phyloP scores from a whole-genome alignment of 2,888 invertebrate species.

The Idaea biselata region DNA sequence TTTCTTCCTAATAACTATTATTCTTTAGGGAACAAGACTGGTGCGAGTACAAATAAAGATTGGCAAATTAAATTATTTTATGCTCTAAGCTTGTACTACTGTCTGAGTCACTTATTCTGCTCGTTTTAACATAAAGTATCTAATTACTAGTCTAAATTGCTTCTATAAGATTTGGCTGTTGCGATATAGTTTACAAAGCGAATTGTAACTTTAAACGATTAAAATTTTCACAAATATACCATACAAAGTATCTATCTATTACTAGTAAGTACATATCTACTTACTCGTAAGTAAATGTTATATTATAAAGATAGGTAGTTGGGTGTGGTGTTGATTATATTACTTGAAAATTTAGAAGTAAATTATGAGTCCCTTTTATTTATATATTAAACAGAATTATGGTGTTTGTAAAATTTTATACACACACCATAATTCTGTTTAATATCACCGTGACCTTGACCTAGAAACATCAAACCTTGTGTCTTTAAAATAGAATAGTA shows the following conservation, averaged over 20 bases:
- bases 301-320: too few relatives aligned
- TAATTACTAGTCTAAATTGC: neutral
- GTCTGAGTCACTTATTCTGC: too few relatives aligned
- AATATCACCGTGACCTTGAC: conserved; percentile 55
- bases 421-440: conserved; percentile 11
- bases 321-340: too few relatives aligned
- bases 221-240: neutral
- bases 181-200: neutral
- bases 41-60: neutral
- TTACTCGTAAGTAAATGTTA: too few relatives aligned
- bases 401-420: too few relatives aligned
- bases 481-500: conserved; percentile 19
- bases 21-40: neutral
- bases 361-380: too few relatives aligned
- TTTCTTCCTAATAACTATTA: neutral
- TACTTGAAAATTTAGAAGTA: too few relatives aligned
- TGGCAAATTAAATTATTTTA: neutral
- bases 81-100: neutral
- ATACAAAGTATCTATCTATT: neutral
- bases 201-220: neutral
- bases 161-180: neutral
- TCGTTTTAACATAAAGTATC: neutral
- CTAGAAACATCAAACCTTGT: conserved; percentile 44
- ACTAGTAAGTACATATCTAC: conserved; percentile 2
- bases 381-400: too few relatives aligned